Evolutionary conservation across 1,140 invertebrate species (phyloP), one percentile per base, ranked within the genome.

Genomic region (Hypothenemus hampei): DNA sequence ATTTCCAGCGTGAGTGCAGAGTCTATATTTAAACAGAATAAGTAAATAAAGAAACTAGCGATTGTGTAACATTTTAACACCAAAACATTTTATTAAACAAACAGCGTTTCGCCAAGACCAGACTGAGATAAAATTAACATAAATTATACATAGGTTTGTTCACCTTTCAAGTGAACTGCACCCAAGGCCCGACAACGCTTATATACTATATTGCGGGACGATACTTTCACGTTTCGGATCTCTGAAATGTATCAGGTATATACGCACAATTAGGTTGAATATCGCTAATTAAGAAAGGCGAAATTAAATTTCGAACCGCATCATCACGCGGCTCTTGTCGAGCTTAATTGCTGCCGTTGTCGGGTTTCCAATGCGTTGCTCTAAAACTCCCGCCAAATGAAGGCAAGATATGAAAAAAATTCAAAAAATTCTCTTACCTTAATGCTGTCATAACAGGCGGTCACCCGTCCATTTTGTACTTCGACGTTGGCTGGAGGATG

Each of bases 361-460:
- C n/a, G n/a, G n/a, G n/a, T n/a, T n/a, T n/a, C n/a, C n/a, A n/a
- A n/a, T n/a, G n/a, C n/a, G n/a, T n/a, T n/a, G n/a, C n/a, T n/a
- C n/a, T n/a, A n/a, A n/a, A n/a, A n/a, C n/a, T n/a, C n/a, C n/a
- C n/a, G n/a, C n/a, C n/a, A n/a, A n/a, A n/a, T n/a, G n/a, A n/a
- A n/a, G n/a, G n/a, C n/a, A n/a, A n/a, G n/a, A n/a, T n/a, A n/a
- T n/a, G n/a, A n/a, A n/a, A n/a, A n/a, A n/a, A 31, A 13, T 3
- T 11, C 26, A 31, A 11, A 3, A 31, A 31, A 1, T 8, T 15
- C 4, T 75, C 85, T 82, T 81, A 99, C 97, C 94, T 99, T 99
- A 76, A 99, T 99, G 75, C 93, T 97, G 81, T 99, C 97, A 83
- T 98, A 99, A 82, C 97, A 99, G 63, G 97, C 97, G 60, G 95